Conservation (phyloP, 2,113 vertebrate species). For the Upupa epops region DNA sequence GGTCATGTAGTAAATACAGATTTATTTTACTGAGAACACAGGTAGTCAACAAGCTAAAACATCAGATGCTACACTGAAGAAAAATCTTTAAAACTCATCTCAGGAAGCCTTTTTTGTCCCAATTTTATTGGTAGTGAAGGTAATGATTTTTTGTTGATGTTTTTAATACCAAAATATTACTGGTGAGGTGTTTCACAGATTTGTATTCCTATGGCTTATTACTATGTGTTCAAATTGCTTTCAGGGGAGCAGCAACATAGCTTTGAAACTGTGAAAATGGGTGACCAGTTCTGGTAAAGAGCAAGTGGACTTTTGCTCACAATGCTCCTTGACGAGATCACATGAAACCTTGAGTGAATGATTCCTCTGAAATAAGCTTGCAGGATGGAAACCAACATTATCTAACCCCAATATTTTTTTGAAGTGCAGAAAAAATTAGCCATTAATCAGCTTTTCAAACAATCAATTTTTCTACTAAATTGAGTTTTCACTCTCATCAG, state of each 20-base stretch:
- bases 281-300: background rate
- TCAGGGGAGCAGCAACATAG: background rate
- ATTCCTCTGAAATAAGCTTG: background rate
- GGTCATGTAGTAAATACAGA: background rate
- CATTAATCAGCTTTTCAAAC: background rate
- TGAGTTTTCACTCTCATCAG: background rate
- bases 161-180: background rate
- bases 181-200: background rate
- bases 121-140: background rate
- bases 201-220: background rate
- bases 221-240: background rate
- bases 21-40: background rate
- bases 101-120: background rate
- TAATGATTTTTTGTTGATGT: background rate
- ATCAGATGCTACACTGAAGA: background rate
- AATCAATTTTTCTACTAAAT: background rate
- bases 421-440: background rate
- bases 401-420: background rate
- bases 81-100: background rate
- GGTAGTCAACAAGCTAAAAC: background rate
- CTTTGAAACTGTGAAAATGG: background rate
- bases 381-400: background rate
- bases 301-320: background rate
- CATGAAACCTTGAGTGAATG: background rate
- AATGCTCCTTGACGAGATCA: background rate